Evolutionary conservation across 2,113 vertebrate genomes (phyloP).

Genomic region (Oryzias celebensis): DNA sequence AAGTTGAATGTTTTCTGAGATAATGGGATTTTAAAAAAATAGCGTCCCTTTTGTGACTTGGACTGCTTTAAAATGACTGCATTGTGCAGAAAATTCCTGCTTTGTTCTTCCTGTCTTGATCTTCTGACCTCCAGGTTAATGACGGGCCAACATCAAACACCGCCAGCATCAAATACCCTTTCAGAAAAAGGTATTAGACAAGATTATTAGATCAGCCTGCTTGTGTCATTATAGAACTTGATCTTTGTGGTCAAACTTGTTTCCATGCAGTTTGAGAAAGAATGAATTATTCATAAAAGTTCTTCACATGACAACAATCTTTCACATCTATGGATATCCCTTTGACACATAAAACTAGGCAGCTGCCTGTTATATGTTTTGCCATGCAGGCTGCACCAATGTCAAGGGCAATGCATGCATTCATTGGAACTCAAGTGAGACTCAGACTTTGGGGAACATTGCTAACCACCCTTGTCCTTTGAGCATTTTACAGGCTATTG

Average conservation of each 20-base stretch:
- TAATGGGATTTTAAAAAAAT: neutral
- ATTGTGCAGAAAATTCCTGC: constrained; percentile 13
- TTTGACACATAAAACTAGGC: constrained; percentile 22
- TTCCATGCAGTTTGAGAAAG: constrained; percentile 33
- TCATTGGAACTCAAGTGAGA: constrained; percentile 29
- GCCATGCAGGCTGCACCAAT: constrained; percentile 16
- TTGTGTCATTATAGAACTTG: constrained; percentile 56
- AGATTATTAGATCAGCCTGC: constrained; percentile 52
- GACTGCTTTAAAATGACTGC: constrained; percentile 12
- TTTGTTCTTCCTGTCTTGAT: constrained; percentile 39
- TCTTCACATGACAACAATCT: constrained; percentile 49
- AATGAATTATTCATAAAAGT: constrained; percentile 58
- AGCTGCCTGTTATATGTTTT: constrained; percentile 34
- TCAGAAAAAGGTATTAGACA: constrained; percentile 55
- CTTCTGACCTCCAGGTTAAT: constrained; percentile 63
- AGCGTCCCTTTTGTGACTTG: neutral
- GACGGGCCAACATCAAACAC: constrained; percentile 47
- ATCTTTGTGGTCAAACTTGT: constrained; percentile 40
- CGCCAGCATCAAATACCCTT: constrained; percentile 53
- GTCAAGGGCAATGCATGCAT: constrained; percentile 45
- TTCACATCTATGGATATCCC: constrained; percentile 43
- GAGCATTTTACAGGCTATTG: constrained; percentile 34
- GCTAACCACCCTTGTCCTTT: constrained; percentile 27
- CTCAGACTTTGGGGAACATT: constrained; percentile 19
- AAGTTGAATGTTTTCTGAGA: neutral